Conservation (phyloP, 2,113 vertebrate genomes). For the Bettongia penicillata region DNA sequence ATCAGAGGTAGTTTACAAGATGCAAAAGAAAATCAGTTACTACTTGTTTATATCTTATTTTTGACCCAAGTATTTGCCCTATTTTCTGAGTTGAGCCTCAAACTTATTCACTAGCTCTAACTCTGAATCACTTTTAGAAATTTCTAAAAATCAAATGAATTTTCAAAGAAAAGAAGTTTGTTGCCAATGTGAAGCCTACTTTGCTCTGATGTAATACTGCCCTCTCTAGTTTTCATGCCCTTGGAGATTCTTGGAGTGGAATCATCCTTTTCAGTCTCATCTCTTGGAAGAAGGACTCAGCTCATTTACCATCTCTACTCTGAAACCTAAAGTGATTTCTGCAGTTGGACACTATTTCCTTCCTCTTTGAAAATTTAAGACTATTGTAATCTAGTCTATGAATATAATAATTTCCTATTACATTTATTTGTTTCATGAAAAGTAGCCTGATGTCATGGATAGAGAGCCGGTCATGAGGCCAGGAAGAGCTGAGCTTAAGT, state of each 20-base stretch:
- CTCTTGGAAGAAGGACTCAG: not conserved
- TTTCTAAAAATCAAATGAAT: conserved; percentile 2
- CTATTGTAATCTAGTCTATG: not conserved
- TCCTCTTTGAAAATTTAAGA: not conserved
- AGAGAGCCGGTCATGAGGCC: not conserved
- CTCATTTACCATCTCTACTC: not conserved
- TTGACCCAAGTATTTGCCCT: not conserved
- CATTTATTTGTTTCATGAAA: not conserved
- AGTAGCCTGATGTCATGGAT: not conserved
- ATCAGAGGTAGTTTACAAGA: not conserved
- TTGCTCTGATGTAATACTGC: not conserved
- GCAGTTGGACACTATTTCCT: not conserved
- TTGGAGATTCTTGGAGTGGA: not conserved
- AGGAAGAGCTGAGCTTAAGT: not conserved
- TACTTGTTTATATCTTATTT: not conserved
- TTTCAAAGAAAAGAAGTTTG: not conserved
- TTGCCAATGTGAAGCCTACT: not conserved
- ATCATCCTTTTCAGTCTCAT: not conserved
- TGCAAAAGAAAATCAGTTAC: not conserved
- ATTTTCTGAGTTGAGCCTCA: not conserved
- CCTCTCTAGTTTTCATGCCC: not conserved
- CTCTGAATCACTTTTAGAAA: not conserved
- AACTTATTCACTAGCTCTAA: not conserved
- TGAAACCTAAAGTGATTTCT: not conserved
- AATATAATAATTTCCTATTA: not conserved